These are phyloP conservation scores for Arctia plantaginis DNA, from an alignment of 2,888 invertebrate species.

Conservation along the genomic window DNA sequence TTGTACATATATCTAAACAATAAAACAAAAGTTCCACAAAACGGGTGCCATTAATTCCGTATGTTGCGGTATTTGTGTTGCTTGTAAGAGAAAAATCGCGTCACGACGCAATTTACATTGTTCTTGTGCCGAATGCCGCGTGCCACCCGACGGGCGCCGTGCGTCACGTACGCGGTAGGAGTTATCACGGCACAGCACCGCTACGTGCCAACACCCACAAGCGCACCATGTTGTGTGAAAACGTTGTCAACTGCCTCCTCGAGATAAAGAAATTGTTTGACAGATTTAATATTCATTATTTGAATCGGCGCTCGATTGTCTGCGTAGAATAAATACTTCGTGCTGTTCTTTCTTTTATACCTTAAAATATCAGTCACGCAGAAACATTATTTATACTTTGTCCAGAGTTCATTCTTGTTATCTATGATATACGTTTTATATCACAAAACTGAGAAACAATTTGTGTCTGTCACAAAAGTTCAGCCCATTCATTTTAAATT, in stretches of 20 bases:
- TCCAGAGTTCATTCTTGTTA: not conserved
- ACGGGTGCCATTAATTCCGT: slow-evolving; percentile 32
- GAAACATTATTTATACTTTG: not conserved
- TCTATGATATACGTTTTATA: not conserved
- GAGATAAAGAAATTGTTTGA: not conserved
- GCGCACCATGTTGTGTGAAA: not conserved
- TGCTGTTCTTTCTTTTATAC: not conserved
- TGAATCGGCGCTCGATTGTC: not conserved
- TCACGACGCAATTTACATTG: slow-evolving; percentile 41
- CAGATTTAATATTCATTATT: slow-evolving; percentile 4
- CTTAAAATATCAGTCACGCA: not conserved
- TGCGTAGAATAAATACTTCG: not conserved
- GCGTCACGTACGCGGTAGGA: slow-evolving; percentile 11
- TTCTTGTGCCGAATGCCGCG: slow-evolving; percentile 10
- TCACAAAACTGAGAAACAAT: not conserved
- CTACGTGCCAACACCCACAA: slow-evolving; percentile 2
- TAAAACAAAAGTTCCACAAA: slow-evolving; percentile 18
- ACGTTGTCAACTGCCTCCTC: not conserved
- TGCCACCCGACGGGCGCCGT: not conserved
- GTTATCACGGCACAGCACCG: not conserved
- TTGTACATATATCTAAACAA: slow-evolving; percentile 2
- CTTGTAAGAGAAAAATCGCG: slow-evolving; percentile 23
- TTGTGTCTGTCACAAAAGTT: not conserved
- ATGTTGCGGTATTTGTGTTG: slow-evolving; percentile 35
- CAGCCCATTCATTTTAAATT: not conserved